phyloP scores from a whole-genome alignment of 1,140 invertebrate species.

The Papilio dardanus region DNA sequence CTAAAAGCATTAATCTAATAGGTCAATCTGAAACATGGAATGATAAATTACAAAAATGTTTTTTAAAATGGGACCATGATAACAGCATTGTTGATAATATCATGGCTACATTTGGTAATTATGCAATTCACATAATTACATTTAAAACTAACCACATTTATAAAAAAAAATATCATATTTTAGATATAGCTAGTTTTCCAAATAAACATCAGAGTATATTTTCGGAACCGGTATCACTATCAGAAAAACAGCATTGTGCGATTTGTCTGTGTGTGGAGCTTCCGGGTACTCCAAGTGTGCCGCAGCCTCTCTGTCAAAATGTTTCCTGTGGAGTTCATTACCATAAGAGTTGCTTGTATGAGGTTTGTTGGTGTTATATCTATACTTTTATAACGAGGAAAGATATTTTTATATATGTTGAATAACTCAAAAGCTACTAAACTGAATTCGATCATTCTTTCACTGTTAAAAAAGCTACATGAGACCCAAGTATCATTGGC shows the following conservation, averaged over 20 bases:
- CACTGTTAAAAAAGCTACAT: too few relatives aligned
- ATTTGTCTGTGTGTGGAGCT: constrained; percentile 64
- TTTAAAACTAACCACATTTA: background rate
- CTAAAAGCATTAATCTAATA: constrained; percentile 63
- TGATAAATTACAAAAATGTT: constrained; percentile 57
- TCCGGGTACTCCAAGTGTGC: constrained; percentile 51
- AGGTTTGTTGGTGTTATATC: constrained; percentile 40
- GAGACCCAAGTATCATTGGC: too few relatives aligned
- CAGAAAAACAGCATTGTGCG: constrained; percentile 48
- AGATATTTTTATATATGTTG: too few relatives aligned
- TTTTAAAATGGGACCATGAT: constrained; percentile 72
- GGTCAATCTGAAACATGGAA: constrained; percentile 58
- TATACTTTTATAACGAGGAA: too few relatives aligned
- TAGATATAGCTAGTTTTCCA: constrained; percentile 42
- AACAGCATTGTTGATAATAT: constrained; percentile 69
- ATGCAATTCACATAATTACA: constrained; percentile 27
- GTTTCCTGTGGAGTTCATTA: constrained; percentile 59
- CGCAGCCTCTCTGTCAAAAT: constrained; percentile 65
- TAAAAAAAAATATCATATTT: constrained; percentile 8
- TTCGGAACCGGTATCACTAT: background rate
- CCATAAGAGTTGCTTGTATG: constrained; percentile 63
- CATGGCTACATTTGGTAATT: constrained; percentile 58
- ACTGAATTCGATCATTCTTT: too few relatives aligned
- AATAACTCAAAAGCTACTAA: too few relatives aligned
- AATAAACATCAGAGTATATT: background rate